Evolutionary conservation across 1,140 invertebrate species (phyloP).

Genomic region (Littorina saxatilis): DNA sequence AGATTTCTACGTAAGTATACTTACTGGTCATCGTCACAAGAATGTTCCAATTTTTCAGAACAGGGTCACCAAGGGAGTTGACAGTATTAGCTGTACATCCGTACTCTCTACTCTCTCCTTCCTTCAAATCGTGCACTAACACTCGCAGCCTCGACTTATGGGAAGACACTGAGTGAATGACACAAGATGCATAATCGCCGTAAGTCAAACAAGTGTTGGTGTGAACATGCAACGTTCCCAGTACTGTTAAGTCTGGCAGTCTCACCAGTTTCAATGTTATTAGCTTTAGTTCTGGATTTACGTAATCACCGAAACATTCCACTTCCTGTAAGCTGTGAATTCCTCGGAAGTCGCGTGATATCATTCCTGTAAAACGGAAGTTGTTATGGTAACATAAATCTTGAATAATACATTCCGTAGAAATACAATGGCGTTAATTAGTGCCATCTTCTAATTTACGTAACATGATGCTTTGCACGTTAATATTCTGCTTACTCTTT

Average conservation of each 20-base stretch:
- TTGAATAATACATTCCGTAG: too few relatives aligned
- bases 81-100: constrained; percentile 16
- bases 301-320: not conserved
- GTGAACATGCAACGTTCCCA: not conserved
- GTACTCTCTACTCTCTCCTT: constrained; percentile 27
- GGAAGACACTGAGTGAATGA: not conserved
- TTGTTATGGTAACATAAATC: too few relatives aligned
- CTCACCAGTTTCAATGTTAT: not conserved
- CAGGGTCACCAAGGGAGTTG: not conserved
- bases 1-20: too few relatives aligned
- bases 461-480: too few relatives aligned
- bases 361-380: constrained; percentile 35
- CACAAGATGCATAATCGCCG: not conserved
- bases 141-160: not conserved
- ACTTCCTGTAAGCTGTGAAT: constrained; percentile 10
- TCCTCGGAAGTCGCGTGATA: not conserved
- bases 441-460: too few relatives aligned
- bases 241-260: not conserved
- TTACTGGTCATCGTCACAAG: not conserved
- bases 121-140: constrained; percentile 24
- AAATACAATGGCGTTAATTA: too few relatives aligned
- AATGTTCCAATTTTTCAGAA: constrained; percentile 10
- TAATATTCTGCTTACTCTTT: too few relatives aligned
- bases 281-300: not conserved
- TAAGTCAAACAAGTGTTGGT: constrained; percentile 10